Base-by-base conservation (phyloP, 2,888 invertebrate genomes). In the Lissocephala sabroskyi region DNA sequence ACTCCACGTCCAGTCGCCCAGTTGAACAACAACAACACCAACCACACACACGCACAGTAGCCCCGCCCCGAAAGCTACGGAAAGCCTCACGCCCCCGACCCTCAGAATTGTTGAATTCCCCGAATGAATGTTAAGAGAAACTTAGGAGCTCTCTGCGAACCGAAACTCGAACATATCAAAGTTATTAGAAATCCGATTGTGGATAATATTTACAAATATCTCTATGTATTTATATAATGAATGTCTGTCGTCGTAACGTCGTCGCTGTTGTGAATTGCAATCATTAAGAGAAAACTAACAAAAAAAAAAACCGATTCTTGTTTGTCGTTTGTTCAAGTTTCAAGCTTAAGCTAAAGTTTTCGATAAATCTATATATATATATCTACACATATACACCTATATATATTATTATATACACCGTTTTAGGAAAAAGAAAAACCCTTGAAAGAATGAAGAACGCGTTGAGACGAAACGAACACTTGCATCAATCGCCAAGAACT, bases 261-360 rank as follows among this genome's bases (percentile, higher is more conserved):
- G 65, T 80, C 77, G 74, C 75, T 79, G 82, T 82, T 82, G 82
- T 83, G 83, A 82, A 70, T 81, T 81, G 81, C 82, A 82, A 82
- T 82, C 82, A 82, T 80, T 75, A 70, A 56, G 49, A 32, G 6
- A 41, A 1, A 40, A 23, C 6, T 1, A 11, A 19, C 18, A 23
- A 40, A 11, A 40, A 40, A 49, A 49, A 35, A 49, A 30, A 36
- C 35, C 45, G 46, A 29, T 50, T 62, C 40, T 32, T 19, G 40
- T 42, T 42, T 14, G 18, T 52, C 57, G 53, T 43, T 47, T 49
- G 52, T 49, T 52, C 43, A 53, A 53, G 43, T 46, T 50, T 41
- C 10, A 26, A 41, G 9, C 36, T 41, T 37, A 56, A 49, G 23
- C 45, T 28, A 40, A 40, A 4, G 28, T 16, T 40, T 36, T 32